Evolutionary conservation across 2,797 vertebrate species (phyloP).

Genomic region (Liasis olivaceus): DNA sequence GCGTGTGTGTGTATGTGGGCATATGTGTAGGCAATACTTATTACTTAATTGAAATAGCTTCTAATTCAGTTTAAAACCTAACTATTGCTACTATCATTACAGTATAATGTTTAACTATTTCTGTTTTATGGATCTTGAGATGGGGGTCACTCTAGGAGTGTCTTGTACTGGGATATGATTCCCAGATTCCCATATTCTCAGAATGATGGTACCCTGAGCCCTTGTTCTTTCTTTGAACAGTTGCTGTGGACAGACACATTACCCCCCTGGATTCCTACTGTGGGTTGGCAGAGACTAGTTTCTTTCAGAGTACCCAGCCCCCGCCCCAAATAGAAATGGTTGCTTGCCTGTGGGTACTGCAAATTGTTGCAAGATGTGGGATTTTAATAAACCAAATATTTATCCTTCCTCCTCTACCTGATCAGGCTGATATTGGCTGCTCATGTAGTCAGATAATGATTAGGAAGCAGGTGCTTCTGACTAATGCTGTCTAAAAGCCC

Average conservation of each 20-base stretch:
- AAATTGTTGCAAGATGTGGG: background rate
- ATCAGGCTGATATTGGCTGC: background rate
- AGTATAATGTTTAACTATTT: background rate
- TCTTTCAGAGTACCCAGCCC: background rate
- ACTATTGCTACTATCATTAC: background rate
- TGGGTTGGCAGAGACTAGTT: background rate
- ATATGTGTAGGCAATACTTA: background rate
- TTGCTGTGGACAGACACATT: background rate
- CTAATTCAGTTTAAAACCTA: background rate
- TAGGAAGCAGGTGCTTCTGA: constrained; percentile 9
- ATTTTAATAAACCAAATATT: background rate
- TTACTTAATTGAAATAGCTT: background rate
- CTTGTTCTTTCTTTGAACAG: background rate
- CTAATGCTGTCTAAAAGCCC: background rate
- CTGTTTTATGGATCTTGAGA: background rate
- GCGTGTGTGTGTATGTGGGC: background rate
- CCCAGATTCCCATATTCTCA: background rate
- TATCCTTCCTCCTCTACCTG: background rate
- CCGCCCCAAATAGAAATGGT: background rate
- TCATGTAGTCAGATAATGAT: background rate
- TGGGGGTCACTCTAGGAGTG: background rate
- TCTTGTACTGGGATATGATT: background rate
- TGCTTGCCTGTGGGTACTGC: background rate
- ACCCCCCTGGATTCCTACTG: background rate
- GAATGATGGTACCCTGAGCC: background rate